Percentiles rank a stretch among this genome's conserved stretches.
These are phyloP conservation scores for Heliothis virescens DNA, from an alignment of 1,140 invertebrate species.

Conservation along the genomic window DNA sequence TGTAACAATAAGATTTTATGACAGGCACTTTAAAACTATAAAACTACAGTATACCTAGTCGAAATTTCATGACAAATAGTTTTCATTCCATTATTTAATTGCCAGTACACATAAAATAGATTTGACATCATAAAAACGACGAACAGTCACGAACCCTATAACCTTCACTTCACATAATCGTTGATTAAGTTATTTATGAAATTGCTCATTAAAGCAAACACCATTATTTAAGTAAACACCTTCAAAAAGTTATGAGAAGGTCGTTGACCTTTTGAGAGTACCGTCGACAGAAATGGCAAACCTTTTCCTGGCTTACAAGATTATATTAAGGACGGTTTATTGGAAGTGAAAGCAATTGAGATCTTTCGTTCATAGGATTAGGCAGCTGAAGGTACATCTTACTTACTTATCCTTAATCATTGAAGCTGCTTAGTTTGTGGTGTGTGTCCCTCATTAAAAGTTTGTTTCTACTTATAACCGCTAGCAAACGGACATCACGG, in stretches of 20 bases:
- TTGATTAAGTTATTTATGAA: slow-evolving; percentile 27
- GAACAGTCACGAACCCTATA: slow-evolving; percentile 7
- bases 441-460: no score
- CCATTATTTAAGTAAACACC: slow-evolving; percentile 15
- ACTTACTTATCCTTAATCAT: background rate
- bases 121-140: slow-evolving; percentile 1
- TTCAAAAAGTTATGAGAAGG: background rate
- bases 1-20: background rate
- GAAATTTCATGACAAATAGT: background rate
- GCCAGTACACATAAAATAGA: background rate
- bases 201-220: background rate
- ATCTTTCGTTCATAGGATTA: no score
- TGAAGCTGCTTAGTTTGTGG: background rate
- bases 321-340: background rate
- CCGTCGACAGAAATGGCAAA: no score
- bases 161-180: slow-evolving; percentile 8
- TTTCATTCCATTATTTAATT: background rate
- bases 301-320: background rate
- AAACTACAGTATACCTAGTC: background rate
- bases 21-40: no score
- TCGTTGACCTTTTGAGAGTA: slow-evolving; percentile 3
- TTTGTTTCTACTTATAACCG: no score
- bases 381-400: no score
- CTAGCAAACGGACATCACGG: no score
- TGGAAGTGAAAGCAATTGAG: background rate